Base-by-base conservation (phyloP, 2,797 vertebrate genomes). In the Eulemur rubriventer region DNA sequence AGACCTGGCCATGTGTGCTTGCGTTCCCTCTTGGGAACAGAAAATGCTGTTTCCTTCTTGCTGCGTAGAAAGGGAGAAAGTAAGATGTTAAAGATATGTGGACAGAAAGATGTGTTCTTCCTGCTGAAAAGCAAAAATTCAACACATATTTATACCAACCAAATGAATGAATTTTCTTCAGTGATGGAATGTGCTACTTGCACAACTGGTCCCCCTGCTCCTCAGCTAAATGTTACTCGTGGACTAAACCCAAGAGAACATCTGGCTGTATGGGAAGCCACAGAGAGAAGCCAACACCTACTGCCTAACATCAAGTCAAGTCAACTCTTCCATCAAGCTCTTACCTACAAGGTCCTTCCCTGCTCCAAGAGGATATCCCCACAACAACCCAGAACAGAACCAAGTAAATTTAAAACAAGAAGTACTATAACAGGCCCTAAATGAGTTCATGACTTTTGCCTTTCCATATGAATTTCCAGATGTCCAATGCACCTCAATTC, bases 261-360 rank as follows among this genome's bases (percentile, higher is more conserved):
- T 18, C 48, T 72, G 41, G 33, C 12, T 50, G 0, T 46, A 38
- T 63, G 22, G 46, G 20, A 82, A 93, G 52, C 14, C 93, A 61
- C 3, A 70, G 22, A 73, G 94, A 50, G 43, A 55, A 57, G 38
- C 55, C 61, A 69, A 81, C 10, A 72, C 24, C 35, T 84, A 2
- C 57, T 83, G 33, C 41, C 43, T 76, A 59, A 81, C 55, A 88
- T 46, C 14, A 48, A 95, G 28, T 85, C 78, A 96, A 87, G 96
- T 75, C 35, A 92, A 81, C 1, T 59, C 16, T 41, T 18, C 24
- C 33, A 46, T 82, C 61, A 91, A 88, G 18, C 10, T 95, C 24
- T 70, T 55, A 72, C 16, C 50, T 95, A 41, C 48, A 55, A 95
- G 24, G 17, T 78, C 22, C 38, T 50, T 93, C 28, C 4, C 28